These are phyloP conservation scores for Luffia ferchaultella DNA, from an alignment of 2,888 invertebrate species.

Conservation along the genomic window DNA sequence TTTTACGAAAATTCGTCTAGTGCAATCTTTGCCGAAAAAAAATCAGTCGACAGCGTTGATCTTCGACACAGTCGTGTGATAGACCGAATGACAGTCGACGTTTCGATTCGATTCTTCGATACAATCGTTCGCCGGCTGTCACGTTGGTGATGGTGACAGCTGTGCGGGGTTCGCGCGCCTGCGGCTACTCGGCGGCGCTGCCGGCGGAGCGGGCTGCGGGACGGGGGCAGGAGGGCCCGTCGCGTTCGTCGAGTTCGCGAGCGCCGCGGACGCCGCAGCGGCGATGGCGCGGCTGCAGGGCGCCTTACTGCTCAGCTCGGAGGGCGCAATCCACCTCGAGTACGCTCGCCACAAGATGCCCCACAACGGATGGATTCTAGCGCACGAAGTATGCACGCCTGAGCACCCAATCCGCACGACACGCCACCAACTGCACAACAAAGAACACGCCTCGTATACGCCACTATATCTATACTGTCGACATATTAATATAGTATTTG, in stretches of 20 bases:
- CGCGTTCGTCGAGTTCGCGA: conserved; percentile 98
- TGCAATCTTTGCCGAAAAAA: too few relatives aligned
- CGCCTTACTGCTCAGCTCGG: conserved; percentile 93
- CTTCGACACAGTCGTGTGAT: too few relatives aligned
- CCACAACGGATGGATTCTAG: conserved; percentile 67
- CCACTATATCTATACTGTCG: too few relatives aligned
- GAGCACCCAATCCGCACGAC: background rate
- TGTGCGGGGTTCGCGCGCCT: conserved; percentile 98
- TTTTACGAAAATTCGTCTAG: too few relatives aligned
- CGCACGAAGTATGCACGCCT: conserved; percentile 61
- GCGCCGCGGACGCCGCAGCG: conserved; percentile 88
- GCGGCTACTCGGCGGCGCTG: conserved; percentile 86
- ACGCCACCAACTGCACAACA: too few relatives aligned
- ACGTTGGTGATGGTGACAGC: conserved; percentile 76
- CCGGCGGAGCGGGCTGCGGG: conserved; percentile 50
- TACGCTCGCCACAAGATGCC: conserved; percentile 99
- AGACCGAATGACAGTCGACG: too few relatives aligned
- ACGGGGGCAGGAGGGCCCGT: conserved; percentile 69
- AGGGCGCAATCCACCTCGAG: conserved; percentile 98
- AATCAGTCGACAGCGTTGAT: too few relatives aligned
- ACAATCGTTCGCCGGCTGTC: too few relatives aligned
- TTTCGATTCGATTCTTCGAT: too few relatives aligned
- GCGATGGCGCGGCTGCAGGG: conserved; percentile 96
- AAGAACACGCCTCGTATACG: background rate
- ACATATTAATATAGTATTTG: too few relatives aligned